Percentiles rank a stretch among this genome's conserved stretches.
Conservation (phyloP, 2,888 invertebrate genomes). For the Palloptera scutellata region DNA sequence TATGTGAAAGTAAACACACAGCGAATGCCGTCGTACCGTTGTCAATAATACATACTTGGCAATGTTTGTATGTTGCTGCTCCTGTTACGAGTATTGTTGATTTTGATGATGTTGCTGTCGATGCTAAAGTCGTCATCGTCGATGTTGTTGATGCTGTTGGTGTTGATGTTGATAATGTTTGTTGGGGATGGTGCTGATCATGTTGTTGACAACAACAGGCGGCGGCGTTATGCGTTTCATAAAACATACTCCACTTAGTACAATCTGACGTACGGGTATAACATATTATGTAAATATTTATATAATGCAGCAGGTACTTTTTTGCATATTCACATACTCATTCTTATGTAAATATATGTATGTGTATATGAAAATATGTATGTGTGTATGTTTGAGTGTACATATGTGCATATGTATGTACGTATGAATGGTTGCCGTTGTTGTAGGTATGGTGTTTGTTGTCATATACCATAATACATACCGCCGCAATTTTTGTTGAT, state of each 20-base stretch:
- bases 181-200: constrained; percentile 38
- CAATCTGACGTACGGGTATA: constrained; percentile 13
- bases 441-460: too few species aligned
- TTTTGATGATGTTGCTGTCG: constrained; percentile 1
- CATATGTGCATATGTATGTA: too few species aligned
- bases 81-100: too few species aligned
- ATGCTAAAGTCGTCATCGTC: constrained; percentile 9
- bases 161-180: constrained; percentile 20
- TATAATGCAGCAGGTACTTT: constrained; percentile 45
- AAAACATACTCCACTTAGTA: not conserved
- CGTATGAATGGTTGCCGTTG: too few species aligned
- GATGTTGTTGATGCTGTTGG: not conserved
- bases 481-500: too few species aligned
- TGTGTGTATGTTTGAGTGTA: constrained; percentile 13
- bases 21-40: constrained; percentile 11
- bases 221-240: constrained; percentile 53
- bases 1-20: constrained; percentile 10
- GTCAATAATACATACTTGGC: constrained; percentile 7
- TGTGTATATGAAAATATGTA: not conserved
- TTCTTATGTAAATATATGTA: constrained; percentile 2
- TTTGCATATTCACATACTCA: not conserved
- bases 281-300: constrained; percentile 57
- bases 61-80: constrained; percentile 16
- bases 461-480: too few species aligned
- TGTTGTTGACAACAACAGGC: constrained; percentile 57